These are phyloP conservation scores for Meliscaeva auricollis DNA, from an alignment of 2,888 invertebrate species.

Conservation along the genomic window DNA sequence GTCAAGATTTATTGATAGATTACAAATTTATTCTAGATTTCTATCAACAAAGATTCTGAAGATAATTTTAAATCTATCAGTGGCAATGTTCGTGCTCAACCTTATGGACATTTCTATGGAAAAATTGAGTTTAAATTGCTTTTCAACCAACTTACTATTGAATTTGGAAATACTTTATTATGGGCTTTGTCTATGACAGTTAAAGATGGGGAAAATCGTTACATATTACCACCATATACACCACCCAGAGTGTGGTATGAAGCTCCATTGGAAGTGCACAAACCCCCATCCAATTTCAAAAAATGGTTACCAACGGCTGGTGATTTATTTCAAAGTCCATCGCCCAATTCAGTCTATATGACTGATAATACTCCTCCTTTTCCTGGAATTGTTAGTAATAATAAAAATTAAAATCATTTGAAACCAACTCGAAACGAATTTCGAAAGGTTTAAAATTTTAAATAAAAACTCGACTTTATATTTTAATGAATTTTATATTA, in stretches of 20 bases:
- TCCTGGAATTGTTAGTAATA: too few relatives aligned
- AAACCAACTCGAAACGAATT: neutral
- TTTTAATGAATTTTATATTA: neutral
- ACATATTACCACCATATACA: conserved; percentile 90
- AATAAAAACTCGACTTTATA: neutral
- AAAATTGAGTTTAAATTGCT: conserved; percentile 97
- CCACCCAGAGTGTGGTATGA: conserved; percentile 92
- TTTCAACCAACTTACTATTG: conserved; percentile 99
- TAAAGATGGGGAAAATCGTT: conserved; percentile 76
- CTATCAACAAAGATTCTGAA: conserved; percentile 81
- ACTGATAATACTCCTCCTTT: conserved; percentile 96
- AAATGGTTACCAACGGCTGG: conserved; percentile 91
- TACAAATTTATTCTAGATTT: neutral
- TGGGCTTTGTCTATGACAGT: conserved; percentile 91
- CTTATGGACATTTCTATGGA: conserved; percentile 97
- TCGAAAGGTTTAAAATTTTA: too few relatives aligned
- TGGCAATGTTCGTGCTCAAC: conserved; percentile 95
- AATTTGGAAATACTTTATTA: conserved; percentile 97
- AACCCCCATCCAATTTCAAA: conserved; percentile 91
- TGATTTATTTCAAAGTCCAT: conserved; percentile 88
- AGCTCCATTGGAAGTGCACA: conserved; percentile 95
- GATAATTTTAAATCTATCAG: too few relatives aligned
- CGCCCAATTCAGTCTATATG: conserved; percentile 93
- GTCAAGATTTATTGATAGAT: neutral
- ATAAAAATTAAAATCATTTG: too few relatives aligned